Evolutionary conservation across 2,797 vertebrate genomes (phyloP).

Genomic region (Esox masquinongy): DNA sequence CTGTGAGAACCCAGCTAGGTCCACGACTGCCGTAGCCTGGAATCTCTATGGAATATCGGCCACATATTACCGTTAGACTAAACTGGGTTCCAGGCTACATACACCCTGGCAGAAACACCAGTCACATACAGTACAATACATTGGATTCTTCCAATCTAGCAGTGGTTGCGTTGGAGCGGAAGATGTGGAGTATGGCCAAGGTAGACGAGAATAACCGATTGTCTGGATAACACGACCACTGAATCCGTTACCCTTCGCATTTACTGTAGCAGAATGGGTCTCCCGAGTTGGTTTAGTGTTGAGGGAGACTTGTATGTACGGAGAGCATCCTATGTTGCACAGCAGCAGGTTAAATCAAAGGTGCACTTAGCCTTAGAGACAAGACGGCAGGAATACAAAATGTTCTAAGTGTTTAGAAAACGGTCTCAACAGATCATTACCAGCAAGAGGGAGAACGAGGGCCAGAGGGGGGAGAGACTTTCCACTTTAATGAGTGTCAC

Average conservation of each 20-base stretch:
- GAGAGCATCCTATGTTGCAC: slow-evolving; percentile 21
- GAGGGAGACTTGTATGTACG: background rate
- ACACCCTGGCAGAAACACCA: background rate
- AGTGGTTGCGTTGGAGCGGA: background rate
- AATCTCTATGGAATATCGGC: background rate
- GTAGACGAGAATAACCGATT: too few species aligned
- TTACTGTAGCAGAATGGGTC: background rate
- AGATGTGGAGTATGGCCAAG: too few species aligned
- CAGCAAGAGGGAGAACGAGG: slow-evolving; percentile 15
- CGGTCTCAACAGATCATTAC: slow-evolving; percentile 45
- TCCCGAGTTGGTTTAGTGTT: background rate
- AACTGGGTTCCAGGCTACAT: too few species aligned
- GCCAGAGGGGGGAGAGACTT: slow-evolving; percentile 23
- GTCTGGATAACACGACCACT: too few species aligned
- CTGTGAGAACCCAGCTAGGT: background rate
- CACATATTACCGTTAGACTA: slow-evolving; percentile 8
- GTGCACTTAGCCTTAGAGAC: slow-evolving; percentile 30
- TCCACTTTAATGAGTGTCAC: slow-evolving; percentile 60
- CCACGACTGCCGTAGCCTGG: background rate
- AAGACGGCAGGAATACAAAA: slow-evolving; percentile 40
- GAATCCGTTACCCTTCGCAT: too few species aligned
- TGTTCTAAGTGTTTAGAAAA: slow-evolving; percentile 43
- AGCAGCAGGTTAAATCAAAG: slow-evolving; percentile 44
- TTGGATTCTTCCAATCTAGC: slow-evolving; percentile 3
- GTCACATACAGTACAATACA: too few species aligned